Evolutionary conservation across 1,140 invertebrate species (phyloP).

Genomic region (Drosophila nikananu): DNA sequence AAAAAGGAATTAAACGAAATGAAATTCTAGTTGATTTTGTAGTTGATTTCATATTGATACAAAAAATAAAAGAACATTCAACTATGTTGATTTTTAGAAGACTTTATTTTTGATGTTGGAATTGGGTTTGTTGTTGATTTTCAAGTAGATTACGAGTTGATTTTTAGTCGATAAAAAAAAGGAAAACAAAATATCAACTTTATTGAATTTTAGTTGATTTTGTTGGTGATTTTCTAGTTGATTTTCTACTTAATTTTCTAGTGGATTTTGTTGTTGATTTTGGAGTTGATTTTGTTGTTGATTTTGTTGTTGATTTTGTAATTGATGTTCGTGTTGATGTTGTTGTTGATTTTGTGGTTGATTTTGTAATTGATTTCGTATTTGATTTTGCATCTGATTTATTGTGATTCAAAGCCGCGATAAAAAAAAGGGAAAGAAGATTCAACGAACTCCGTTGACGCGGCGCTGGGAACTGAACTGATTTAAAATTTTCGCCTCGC

Average conservation of each 20-base stretch:
- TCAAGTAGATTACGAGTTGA: too few relatives aligned
- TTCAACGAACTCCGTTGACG: conserved; percentile 48
- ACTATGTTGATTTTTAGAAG: too few relatives aligned
- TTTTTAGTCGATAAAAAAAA: too few relatives aligned
- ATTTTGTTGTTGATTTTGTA: neutral
- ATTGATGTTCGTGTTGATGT: neutral
- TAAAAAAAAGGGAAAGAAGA: neutral
- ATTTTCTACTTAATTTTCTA: neutral
- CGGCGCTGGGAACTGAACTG: conserved; percentile 62
- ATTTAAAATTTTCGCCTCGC: conserved; percentile 63
- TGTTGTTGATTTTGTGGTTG: neutral
- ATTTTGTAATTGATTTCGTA: conserved; percentile 22
- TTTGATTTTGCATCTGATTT: conserved; percentile 29
- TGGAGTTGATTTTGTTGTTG: neutral
- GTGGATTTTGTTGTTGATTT: neutral
- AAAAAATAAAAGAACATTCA: too few relatives aligned
- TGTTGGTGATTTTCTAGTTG: neutral
- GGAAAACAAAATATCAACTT: too few relatives aligned
- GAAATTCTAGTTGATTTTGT: too few relatives aligned
- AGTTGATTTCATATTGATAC: too few relatives aligned
- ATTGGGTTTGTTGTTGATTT: conserved; percentile 6
- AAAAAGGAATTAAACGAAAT: too few relatives aligned
- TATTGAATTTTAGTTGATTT: neutral
- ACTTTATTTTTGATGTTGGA: neutral
- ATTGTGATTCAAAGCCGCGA: conserved; percentile 34